Conservation (phyloP, 2,113 vertebrate genomes). For the Spizaetus ornatus region DNA sequence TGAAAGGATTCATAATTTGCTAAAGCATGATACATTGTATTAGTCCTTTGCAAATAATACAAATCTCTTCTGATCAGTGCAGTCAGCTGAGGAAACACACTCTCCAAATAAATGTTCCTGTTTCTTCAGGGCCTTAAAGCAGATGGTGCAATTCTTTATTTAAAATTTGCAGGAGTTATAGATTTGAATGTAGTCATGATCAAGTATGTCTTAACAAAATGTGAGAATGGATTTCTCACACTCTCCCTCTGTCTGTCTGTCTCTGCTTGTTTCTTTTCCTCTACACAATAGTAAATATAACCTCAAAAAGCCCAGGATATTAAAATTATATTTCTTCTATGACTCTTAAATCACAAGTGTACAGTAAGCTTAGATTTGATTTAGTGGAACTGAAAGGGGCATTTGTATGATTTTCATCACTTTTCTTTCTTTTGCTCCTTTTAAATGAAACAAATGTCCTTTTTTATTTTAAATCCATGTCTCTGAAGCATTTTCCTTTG, state of each 20-base stretch:
- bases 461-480: neutral
- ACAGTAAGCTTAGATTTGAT: neutral
- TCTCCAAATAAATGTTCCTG: neutral
- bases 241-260: neutral
- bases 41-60: neutral
- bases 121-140: constrained; percentile 3
- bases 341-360: neutral
- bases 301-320: neutral
- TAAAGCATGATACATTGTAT: neutral
- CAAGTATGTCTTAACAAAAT: neutral
- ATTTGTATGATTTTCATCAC: neutral
- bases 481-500: neutral
- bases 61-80: neutral
- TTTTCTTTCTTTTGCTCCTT: neutral
- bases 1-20: neutral
- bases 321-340: neutral
- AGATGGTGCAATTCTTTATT: constrained; percentile 41
- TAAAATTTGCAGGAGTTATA: constrained; percentile 22
- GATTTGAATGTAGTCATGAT: neutral
- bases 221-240: neutral
- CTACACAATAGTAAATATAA: neutral
- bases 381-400: neutral
- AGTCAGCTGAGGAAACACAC: neutral
- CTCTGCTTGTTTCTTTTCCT: neutral
- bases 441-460: neutral